Conservation (phyloP, 2,888 invertebrate species). For the Sphecodes monilicornis region DNA sequence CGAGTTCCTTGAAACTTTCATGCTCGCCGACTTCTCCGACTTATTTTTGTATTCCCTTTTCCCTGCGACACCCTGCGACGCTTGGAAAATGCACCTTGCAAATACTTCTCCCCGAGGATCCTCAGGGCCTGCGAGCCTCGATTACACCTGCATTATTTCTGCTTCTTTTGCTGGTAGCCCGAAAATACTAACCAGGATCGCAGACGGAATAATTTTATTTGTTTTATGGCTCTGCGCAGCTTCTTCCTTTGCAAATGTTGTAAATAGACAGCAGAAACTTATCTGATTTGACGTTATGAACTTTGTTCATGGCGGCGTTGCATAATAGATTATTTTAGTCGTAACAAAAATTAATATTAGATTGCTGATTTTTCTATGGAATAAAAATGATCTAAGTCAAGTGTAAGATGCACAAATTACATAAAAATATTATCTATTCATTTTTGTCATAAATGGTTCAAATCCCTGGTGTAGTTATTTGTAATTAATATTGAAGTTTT, state of each 20-base stretch:
- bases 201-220: background rate
- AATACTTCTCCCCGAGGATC: background rate
- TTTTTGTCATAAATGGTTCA: no score
- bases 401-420: no score
- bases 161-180: background rate
- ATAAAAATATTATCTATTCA: no score
- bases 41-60: constrained; percentile 54
- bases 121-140: background rate
- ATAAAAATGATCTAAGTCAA: no score
- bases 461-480: no score
- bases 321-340: no score
- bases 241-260: background rate
- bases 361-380: no score
- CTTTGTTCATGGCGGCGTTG: no score
- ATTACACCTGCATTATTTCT: constrained; percentile 16
- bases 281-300: background rate
- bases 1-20: constrained; percentile 68
- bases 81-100: background rate
- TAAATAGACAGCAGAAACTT: background rate
- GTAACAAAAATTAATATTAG: no score
- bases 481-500: no score
- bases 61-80: background rate
- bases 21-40: constrained; percentile 41
- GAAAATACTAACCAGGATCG: background rate
- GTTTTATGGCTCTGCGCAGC: background rate